Evolutionary conservation across 1,140 invertebrate genomes (phyloP), one percentile per base, ranked within the genome.

Genomic region (Panagrolaimus sp.): DNA sequence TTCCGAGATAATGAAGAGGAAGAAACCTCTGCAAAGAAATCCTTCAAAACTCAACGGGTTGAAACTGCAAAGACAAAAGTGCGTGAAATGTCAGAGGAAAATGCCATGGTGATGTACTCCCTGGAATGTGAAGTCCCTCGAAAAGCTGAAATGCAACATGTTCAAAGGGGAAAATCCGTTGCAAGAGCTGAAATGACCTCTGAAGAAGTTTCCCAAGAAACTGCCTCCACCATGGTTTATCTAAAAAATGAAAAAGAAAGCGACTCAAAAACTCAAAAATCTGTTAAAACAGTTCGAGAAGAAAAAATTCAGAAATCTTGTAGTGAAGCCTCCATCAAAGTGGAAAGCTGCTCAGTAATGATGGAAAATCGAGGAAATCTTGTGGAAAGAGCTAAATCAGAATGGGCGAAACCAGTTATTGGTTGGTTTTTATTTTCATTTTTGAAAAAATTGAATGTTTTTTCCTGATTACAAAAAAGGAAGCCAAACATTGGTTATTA

Each of bases 361-460:
- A 69, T 78, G 76, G 75, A 78, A 65, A 69, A 73, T 43, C 66
- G 76, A 48, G 79, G 69, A 12, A 71, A 62, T n/a, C 21, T 45
- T 0, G 58, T 63, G 21, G 70, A 75, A 58, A 72, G 65, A 28
- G 64, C 69, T 55, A 26, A 55, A 9, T 17, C 28, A 24, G 71
- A 47, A 8, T 78, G 70, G 78, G 73, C 55, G 21, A 17, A 80
- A 47, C 47, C 65, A 43, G 74, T 81, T 26, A 48, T 47, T 70
- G 76, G 76, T 78, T 65, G 65, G 78, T 75, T 58, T 58, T 58
- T 58, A 28, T 17, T 38, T 38, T 38, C 32, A n/a, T 48, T 58
- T 58, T 58, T 58, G 17, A 28, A 58, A 38, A n/a, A 7, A 5
- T 52, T 52, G 48, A 52, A n/a, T 52, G 48, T 52, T 58, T 58